These are phyloP conservation scores for Zalophus californianus DNA, from an alignment of 2,797 vertebrate species.

Conservation along the genomic window DNA sequence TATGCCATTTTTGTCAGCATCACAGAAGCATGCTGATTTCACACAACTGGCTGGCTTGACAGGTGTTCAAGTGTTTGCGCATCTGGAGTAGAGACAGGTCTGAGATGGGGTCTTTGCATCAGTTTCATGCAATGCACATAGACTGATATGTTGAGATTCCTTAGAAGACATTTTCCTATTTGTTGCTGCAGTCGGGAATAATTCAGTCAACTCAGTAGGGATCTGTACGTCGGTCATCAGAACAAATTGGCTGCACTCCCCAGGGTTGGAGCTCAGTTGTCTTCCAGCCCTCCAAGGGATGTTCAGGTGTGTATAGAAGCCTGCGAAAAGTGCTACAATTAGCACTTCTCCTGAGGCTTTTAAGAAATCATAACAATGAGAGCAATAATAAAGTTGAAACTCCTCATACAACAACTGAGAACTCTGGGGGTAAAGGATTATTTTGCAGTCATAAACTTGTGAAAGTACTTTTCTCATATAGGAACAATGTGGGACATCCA, in stretches of 20 bases:
- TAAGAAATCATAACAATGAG: background rate
- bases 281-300: background rate
- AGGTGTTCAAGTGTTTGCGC: background rate
- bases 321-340: background rate
- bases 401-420: background rate
- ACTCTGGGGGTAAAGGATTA: background rate
- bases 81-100: background rate
- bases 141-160: background rate
- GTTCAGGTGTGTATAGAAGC: background rate
- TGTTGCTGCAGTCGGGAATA: background rate
- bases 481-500: background rate
- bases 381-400: background rate
- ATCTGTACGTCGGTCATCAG: background rate
- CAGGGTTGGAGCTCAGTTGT: background rate
- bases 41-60: background rate
- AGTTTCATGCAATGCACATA: background rate
- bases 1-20: background rate
- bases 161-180: background rate
- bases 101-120: background rate
- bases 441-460: background rate
- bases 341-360: background rate
- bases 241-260: background rate
- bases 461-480: background rate
- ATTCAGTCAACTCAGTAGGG: background rate
- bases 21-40: background rate